Percentiles rank a stretch among this genome's conserved stretches.
phyloP scores from a whole-genome alignment of 1,140 invertebrate species.

The Diorhabda carinulata region DNA sequence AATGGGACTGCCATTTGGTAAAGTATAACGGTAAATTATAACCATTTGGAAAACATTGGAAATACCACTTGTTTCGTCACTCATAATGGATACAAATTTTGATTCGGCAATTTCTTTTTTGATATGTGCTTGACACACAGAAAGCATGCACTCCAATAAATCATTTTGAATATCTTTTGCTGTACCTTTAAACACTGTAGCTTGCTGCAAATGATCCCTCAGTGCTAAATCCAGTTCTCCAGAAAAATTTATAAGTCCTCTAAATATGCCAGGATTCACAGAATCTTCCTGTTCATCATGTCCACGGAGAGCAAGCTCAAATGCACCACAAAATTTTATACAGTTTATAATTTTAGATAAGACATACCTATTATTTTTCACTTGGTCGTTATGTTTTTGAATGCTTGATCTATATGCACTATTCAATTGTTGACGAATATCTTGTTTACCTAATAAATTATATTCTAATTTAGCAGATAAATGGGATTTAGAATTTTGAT shows the following conservation, averaged over 20 bases:
- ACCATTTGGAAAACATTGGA: conserved; percentile 32
- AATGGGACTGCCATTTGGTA: conserved; percentile 32
- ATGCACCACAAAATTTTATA: conserved; percentile 41
- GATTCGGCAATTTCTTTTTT: conserved; percentile 24
- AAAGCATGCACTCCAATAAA: conserved; percentile 43
- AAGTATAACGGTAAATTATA: conserved; percentile 38
- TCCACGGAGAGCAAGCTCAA: conserved; percentile 34
- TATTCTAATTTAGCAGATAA: conserved; percentile 15
- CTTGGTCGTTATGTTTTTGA: conserved; percentile 34
- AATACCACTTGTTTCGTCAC: conserved; percentile 37
- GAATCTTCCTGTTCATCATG: conserved; percentile 37
- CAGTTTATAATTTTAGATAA: conserved; percentile 43
- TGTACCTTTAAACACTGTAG: conserved; percentile 38
- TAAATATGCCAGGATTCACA: conserved; percentile 28
- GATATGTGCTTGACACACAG: conserved; percentile 36
- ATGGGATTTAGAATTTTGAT: conserved; percentile 20
- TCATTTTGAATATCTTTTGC: conserved; percentile 40
- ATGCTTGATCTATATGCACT: conserved; percentile 21
- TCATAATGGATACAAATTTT: conserved; percentile 37
- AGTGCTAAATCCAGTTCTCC: conserved; percentile 33
- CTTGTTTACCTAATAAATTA: conserved; percentile 22
- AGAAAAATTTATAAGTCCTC: conserved; percentile 32
- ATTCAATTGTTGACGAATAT: conserved; percentile 23
- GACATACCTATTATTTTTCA: conserved; percentile 38
- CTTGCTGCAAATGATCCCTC: conserved; percentile 35